A percentile compares a stretch with the other conserved stretches of the same genome.
These are phyloP conservation scores for Ooceraea biroi DNA, from an alignment of 1,140 invertebrate genomes.

Conservation along the genomic window DNA sequence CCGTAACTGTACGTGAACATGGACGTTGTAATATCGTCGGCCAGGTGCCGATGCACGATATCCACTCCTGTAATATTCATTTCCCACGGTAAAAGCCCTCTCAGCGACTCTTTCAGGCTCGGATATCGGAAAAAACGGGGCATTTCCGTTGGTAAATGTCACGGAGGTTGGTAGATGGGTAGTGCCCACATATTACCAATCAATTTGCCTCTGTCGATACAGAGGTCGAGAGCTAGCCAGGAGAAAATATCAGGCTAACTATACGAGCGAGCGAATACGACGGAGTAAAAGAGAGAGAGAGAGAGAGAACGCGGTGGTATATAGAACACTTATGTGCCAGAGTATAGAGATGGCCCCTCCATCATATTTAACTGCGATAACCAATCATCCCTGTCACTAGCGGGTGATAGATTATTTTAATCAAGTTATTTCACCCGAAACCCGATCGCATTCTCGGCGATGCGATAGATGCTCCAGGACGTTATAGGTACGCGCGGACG, in stretches of 20 bases:
- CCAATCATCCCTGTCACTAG: conserved; percentile 73
- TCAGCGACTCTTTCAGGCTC: conserved; percentile 72
- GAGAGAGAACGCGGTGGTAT: conserved; percentile 24
- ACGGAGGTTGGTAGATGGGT: conserved; percentile 69
- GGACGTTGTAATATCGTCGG: conserved; percentile 63
- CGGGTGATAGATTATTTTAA: conserved; percentile 78
- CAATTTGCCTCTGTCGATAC: conserved; percentile 77
- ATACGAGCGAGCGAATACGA: conserved; percentile 34
- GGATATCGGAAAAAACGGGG: conserved; percentile 75
- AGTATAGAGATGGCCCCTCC: conserved; percentile 65
- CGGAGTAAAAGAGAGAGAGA: conserved; percentile 50
- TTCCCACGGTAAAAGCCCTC: conserved; percentile 74
- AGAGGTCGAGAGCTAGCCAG: conserved; percentile 52
- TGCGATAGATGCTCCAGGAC: conserved; percentile 53
- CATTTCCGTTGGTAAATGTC: conserved; percentile 78
- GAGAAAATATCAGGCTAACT: conserved; percentile 62
- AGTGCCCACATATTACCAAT: conserved; percentile 76
- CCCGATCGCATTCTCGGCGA: conserved; percentile 62
- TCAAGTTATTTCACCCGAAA: conserved; percentile 72
- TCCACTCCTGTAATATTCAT: conserved; percentile 73
- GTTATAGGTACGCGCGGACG: conserved; percentile 40
- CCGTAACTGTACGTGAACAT: conserved; percentile 33
- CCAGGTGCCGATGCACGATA: conserved; percentile 62
- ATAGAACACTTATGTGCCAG: conserved; percentile 40
- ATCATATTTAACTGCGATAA: conserved; percentile 77